Percentiles rank a stretch among this genome's conserved stretches.
phyloP scores from a whole-genome alignment of 64 coral and sea anemone genomes.

The Pocillopora damicornis region DNA sequence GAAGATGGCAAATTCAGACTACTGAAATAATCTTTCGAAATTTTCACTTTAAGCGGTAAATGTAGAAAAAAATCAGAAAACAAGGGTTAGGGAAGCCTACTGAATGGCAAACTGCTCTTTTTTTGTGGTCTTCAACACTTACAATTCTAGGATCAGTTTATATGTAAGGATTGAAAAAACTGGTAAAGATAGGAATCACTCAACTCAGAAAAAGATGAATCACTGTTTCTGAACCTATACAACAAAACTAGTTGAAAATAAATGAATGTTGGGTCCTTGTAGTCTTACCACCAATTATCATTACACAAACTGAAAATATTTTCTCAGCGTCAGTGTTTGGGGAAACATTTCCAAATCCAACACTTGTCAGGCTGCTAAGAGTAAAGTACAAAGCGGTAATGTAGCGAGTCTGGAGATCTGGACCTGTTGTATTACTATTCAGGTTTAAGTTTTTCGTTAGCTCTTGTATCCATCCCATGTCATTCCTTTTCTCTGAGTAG shows the following conservation, averaged over 20 bases:
- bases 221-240: too few species aligned
- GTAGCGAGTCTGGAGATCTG: constrained; percentile 51
- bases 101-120: too few species aligned
- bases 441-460: constrained; percentile 30
- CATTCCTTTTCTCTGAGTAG: constrained; percentile 28
- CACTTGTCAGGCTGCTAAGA: constrained; percentile 85
- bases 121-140: too few species aligned
- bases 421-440: constrained; percentile 26
- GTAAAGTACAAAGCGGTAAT: constrained; percentile 88
- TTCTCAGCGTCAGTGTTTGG: constrained; percentile 90
- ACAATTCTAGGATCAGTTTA: too few species aligned
- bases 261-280: not conserved
- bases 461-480: constrained; percentile 65
- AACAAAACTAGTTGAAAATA: not conserved
- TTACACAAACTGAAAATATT: constrained; percentile 87
- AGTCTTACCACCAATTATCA: constrained; percentile 88
- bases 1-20: too few species aligned
- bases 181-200: too few species aligned
- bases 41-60: too few species aligned
- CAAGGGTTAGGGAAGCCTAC: too few species aligned
- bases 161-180: too few species aligned
- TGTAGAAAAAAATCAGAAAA: too few species aligned
- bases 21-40: not conserved
- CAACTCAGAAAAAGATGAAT: too few species aligned
- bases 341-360: constrained; percentile 94